Base-by-base conservation (phyloP, 1,140 invertebrate genomes). In the Drosophila trapezifrons region DNA sequence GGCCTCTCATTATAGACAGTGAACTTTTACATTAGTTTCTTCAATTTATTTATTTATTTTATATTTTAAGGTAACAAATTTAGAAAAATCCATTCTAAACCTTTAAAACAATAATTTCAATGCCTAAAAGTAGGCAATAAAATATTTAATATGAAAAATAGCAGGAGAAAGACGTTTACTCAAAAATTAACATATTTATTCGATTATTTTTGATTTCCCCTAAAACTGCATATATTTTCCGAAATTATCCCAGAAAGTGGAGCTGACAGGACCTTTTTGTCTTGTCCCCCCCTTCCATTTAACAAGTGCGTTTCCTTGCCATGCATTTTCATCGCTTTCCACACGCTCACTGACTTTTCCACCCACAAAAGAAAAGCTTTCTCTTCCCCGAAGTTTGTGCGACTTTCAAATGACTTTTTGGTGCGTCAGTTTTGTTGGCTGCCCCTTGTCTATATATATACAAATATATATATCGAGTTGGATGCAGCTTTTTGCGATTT, bases 361-460 rank as follows among this genome's bases (percentile, higher is more conserved):
- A 17, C 25, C 63, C 22, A 17, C 32, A 64, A n/a, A 40, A 15
- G 43, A 18, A 49, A 47, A 43, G 18, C 52, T 59, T 51, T 37
- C 49, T 18, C 51, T 70, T 2, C 54, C 29, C 12, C 20, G 22
- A 49, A 42, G 57, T 72, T 71, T 72, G 67, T 63, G 57, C 69
- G 71, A 74, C 71, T 74, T 74, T 74, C 71, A 74, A 74, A 74
- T 74, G 69, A 74, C 71, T 74, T 73, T 73, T 74, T 54, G 69
- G 71, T 74, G 71, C 71, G 42, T 74, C 56, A 40, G 69, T 57
- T 69, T 45, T 52, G 40, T 55, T 55, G 40, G 67, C 25, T 63
- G 49, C 35, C 57, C 20, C 45, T 72, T 74, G 47, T 70, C 69
- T 72, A 15, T 56, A 38, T 35, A 40, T 32, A n/a, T 47, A 40